phyloP scores from a whole-genome alignment of 2,113 vertebrate species.

The Anthoscopus minutus region DNA sequence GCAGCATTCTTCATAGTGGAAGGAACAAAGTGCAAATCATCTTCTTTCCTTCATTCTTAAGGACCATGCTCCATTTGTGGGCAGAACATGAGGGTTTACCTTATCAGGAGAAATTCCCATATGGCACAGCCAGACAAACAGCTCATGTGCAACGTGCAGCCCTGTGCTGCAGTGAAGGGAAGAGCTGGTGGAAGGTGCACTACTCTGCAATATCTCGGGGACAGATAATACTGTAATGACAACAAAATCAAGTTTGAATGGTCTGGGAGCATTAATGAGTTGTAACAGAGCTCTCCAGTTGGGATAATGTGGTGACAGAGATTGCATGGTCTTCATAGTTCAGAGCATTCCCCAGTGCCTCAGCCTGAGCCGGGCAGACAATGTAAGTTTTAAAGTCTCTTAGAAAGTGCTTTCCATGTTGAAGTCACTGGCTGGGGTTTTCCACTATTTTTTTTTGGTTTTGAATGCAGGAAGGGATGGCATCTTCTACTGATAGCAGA shows the following conservation, averaged over 20 bases:
- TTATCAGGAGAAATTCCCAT: not conserved
- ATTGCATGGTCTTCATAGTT: not conserved
- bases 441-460: not conserved
- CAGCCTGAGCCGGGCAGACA: not conserved
- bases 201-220: not conserved
- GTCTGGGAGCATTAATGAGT: not conserved
- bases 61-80: not conserved
- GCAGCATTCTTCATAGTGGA: conserved; percentile 17
- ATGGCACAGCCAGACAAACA: not conserved
- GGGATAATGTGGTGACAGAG: not conserved
- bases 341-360: not conserved
- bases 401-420: not conserved
- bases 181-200: not conserved
- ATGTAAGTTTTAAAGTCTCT: not conserved
- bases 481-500: not conserved
- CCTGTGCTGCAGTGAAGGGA: accelerated
- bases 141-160: not conserved
- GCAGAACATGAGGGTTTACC: not conserved
- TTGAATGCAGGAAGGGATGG: not conserved
- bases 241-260: not conserved
- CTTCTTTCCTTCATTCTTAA: not conserved
- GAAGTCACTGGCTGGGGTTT: not conserved
- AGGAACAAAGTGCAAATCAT: not conserved
- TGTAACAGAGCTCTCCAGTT: not conserved
- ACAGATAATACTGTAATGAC: conserved; percentile 3